A percentile compares a stretch with the other conserved stretches of the same genome.
Conservation (phyloP, 2,797 vertebrate genomes). For the Tragelaphus eurycerus region DNA sequence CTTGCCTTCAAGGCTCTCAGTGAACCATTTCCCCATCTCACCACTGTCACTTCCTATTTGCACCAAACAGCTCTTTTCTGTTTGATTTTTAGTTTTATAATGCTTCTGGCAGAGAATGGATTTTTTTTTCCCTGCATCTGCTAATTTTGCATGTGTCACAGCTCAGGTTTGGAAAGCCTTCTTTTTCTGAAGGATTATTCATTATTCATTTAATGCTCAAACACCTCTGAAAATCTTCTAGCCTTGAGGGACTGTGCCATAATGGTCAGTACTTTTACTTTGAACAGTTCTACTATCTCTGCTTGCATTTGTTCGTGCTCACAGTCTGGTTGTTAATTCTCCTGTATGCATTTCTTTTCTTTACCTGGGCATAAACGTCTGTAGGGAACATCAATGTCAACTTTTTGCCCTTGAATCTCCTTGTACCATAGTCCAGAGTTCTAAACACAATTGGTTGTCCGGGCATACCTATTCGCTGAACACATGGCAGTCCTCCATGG, state of each 20-base stretch:
- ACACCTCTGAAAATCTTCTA: neutral
- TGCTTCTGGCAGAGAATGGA: neutral
- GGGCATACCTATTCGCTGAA: neutral
- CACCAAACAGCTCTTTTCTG: neutral
- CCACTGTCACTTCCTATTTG: constrained; percentile 11
- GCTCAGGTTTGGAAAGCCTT: neutral
- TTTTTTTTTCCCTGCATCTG: neutral
- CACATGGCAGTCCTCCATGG: neutral
- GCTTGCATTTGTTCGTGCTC: neutral
- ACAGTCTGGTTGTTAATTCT: neutral
- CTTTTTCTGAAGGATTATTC: neutral
- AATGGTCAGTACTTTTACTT: neutral
- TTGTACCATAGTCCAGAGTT: neutral
- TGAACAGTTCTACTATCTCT: neutral
- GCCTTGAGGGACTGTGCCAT: neutral
- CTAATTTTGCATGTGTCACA: neutral
- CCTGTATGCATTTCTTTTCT: neutral
- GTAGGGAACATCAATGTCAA: neutral
- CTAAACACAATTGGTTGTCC: neutral
- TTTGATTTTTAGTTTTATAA: neutral
- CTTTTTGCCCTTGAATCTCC: neutral
- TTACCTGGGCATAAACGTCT: neutral
- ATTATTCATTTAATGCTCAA: neutral
- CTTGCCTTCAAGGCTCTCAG: neutral
- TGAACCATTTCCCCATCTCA: fast-evolving